phyloP scores from a whole-genome alignment of 92 coral and sea anemone species.

The Isaurus tuberculatus region DNA sequence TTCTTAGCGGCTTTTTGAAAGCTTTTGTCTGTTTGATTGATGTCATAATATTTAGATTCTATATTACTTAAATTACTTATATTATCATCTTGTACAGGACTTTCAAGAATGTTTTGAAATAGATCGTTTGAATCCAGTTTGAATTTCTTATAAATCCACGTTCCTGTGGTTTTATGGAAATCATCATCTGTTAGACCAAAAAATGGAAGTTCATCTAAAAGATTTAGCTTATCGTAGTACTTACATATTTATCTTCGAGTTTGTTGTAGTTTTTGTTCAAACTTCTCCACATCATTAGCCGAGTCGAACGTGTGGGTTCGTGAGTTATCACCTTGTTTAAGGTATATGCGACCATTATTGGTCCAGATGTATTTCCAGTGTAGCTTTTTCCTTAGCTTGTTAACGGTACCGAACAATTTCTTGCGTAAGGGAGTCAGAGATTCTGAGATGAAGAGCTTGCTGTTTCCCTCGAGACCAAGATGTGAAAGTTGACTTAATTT shows the following conservation, averaged over 20 bases:
- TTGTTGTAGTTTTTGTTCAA: conserved; percentile 10
- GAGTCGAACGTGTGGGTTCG: too few species aligned
- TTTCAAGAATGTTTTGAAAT: conserved; percentile 8
- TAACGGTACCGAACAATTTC: background rate
- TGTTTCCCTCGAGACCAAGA: background rate
- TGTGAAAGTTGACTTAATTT: background rate
- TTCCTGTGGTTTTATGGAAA: background rate
- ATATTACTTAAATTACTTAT: background rate
- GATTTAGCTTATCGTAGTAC: background rate
- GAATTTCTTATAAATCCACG: conserved; percentile 13
- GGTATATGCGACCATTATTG: too few species aligned
- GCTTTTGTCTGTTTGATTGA: background rate
- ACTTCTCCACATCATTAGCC: conserved; percentile 1
- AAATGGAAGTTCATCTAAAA: background rate
- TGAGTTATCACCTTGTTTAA: too few species aligned
- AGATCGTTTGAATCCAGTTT: conserved; percentile 9
- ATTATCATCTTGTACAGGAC: background rate
- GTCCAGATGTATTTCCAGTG: conserved; percentile 12
- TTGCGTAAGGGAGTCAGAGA: background rate
- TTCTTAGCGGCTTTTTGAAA: background rate
- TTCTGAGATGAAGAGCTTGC: background rate
- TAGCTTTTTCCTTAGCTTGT: background rate
- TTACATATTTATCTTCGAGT: conserved; percentile 2
- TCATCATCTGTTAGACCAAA: conserved; percentile 3
- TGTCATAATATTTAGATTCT: conserved; percentile 16